Evolutionary conservation across 2,888 invertebrate species (phyloP), one percentile per base, ranked within the genome.

Genomic region (Pandemis cinnamomeana): DNA sequence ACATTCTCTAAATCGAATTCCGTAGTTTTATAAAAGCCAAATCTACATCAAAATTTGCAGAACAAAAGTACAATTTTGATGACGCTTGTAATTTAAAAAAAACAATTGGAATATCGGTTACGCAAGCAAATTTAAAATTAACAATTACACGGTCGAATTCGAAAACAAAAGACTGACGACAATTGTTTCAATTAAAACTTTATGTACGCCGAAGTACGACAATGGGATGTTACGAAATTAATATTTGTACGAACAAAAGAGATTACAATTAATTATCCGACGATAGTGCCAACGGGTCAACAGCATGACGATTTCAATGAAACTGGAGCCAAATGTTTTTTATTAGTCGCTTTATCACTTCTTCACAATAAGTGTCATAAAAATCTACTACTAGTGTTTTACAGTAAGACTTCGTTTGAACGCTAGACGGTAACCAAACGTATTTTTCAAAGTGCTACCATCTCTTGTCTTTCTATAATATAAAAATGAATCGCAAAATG

Each of bases 131-230:
- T 20, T 62, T 20, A 11, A 55, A 55, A 71, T 71, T 44, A 70
- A 70, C 61, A 68, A 72, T 66, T 69, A 66, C 42, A 51, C 72
- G 46, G 27, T 10, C 55, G 42, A 42, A 27, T n/a, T 10, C 69
- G 36, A 62, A 72, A 76, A 76, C 74, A 74, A 71, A 74, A 74
- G 71, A 27, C 67, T 60, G 48, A 48, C 63, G 27, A 13, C 71
- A 70, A 74, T 71, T 67, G 74, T 71, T 70, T 67, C 67, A 62
- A 74, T 66, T 74, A 71, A 70, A 74, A 69, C 72, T 51, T 36
- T 68, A 53, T 72, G 61, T 70, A 41, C 53, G 46, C 46, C 55
- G 48, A 58, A 68, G 42, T 27, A 46, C 42, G 27, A 71, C 71
- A 74, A 74, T 67, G 51, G 66, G 11, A 42, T 27, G 46, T 74